Conservation (phyloP, 2,797 vertebrate genomes). For the Avahi laniger region DNA sequence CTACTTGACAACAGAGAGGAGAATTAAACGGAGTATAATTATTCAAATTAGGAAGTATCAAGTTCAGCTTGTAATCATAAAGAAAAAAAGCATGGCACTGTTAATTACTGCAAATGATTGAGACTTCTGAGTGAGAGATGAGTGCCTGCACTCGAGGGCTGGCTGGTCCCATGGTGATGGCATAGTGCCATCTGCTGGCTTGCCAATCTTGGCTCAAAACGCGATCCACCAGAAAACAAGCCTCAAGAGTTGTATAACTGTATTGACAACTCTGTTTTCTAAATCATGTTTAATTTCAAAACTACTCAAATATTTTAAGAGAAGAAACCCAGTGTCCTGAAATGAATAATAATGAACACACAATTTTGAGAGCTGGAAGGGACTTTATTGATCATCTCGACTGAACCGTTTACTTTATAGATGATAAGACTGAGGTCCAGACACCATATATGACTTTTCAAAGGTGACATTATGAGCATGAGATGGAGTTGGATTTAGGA, state of each 20-base stretch:
- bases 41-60: constrained; percentile 63
- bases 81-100: not conserved
- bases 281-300: not conserved
- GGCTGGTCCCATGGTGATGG: not conserved
- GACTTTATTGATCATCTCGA: not conserved
- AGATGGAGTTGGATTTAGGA: not conserved
- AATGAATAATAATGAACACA: not conserved
- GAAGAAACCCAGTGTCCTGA: not conserved
- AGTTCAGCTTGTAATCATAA: constrained; percentile 48
- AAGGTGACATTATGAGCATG: not conserved
- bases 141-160: not conserved
- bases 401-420: not conserved
- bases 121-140: not conserved
- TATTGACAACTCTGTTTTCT: not conserved
- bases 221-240: not conserved
- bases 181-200: constrained; percentile 70
- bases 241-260: not conserved
- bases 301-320: not conserved
- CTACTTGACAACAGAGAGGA: constrained; percentile 16
- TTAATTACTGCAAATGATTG: constrained; percentile 58
- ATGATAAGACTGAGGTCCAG: not conserved
- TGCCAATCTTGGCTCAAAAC: not conserved
- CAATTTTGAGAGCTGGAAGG: not conserved
- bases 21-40: constrained; percentile 51
- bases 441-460: not conserved